Conservation (phyloP, 2,888 invertebrate species). For the Clepsis dumicolana region DNA sequence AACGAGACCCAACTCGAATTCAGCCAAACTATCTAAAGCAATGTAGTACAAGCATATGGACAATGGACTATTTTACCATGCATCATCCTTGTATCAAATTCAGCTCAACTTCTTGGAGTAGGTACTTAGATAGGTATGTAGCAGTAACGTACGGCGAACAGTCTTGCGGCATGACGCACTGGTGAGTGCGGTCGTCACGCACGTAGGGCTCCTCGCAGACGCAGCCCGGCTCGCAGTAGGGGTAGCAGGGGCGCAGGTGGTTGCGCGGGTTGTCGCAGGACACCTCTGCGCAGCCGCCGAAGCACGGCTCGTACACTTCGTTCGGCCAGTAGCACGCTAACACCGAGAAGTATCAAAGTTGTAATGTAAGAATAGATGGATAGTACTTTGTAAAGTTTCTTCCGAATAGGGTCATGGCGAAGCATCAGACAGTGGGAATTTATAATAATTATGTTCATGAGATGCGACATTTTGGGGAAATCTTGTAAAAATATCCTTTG, state of each 20-base stretch:
- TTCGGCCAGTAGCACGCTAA: conserved; percentile 80
- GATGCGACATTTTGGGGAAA: too few species aligned
- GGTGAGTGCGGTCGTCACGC: conserved; percentile 78
- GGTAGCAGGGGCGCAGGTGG: conserved; percentile 80
- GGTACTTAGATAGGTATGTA: too few species aligned
- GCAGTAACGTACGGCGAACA: conserved; percentile 74
- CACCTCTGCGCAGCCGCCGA: conserved; percentile 80
- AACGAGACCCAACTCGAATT: too few species aligned
- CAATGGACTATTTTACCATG: neutral
- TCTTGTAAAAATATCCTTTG: too few species aligned
- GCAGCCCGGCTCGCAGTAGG: conserved; percentile 82
- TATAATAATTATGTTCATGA: too few species aligned
- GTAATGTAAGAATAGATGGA: too few species aligned
- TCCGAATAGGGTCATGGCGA: too few species aligned
- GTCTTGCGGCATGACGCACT: conserved; percentile 78
- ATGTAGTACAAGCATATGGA: neutral
- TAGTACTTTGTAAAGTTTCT: too few species aligned
- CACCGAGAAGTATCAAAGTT: too few species aligned
- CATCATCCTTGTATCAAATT: neutral
- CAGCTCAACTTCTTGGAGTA: neutral
- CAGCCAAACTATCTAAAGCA: too few species aligned
- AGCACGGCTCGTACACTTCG: conserved; percentile 78
- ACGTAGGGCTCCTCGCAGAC: conserved; percentile 80
- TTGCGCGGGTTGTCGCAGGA: conserved; percentile 81
- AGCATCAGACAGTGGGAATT: too few species aligned